Conservation (phyloP, 1,140 invertebrate species). For the Hydropsyche tenuis region DNA sequence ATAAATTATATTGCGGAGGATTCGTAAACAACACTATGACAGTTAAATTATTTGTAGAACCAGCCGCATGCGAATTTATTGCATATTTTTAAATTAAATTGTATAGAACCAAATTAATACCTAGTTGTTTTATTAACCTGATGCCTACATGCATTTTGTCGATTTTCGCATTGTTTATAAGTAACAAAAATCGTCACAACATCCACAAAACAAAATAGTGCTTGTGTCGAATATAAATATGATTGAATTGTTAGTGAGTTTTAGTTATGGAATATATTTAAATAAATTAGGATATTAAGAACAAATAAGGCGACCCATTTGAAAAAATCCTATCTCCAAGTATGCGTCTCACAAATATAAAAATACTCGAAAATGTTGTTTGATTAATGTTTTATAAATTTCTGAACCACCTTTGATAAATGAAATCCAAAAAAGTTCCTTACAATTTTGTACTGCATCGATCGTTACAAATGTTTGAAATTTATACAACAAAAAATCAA, state of each 20-base stretch:
- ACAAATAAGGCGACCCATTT: neutral
- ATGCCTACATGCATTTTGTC: conserved; percentile 42
- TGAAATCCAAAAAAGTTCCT: no score
- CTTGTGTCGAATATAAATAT: conserved; percentile 23
- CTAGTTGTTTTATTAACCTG: conserved; percentile 8
- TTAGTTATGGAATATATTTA: conserved; percentile 23
- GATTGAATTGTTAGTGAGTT: conserved; percentile 22
- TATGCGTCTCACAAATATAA: no score
- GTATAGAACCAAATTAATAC: conserved; percentile 25
- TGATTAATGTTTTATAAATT: no score
- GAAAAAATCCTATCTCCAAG: no score
- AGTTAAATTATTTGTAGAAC: conserved; percentile 28
- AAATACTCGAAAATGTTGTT: no score
- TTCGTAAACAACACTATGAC: conserved; percentile 5
- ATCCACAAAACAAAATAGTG: conserved; percentile 39
- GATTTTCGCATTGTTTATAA: conserved; percentile 23
- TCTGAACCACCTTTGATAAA: no score
- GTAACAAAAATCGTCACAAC: conserved; percentile 40
- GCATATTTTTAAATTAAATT: conserved; percentile 24
- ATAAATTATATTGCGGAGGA: conserved; percentile 21
- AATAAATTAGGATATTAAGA: conserved; percentile 2
- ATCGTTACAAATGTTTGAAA: no score
- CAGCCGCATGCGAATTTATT: conserved; percentile 45
- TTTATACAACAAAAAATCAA: no score
- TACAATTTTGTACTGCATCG: no score